Evolutionary conservation across 2,797 vertebrate species (phyloP).

Genomic region (Hydrophis major): DNA sequence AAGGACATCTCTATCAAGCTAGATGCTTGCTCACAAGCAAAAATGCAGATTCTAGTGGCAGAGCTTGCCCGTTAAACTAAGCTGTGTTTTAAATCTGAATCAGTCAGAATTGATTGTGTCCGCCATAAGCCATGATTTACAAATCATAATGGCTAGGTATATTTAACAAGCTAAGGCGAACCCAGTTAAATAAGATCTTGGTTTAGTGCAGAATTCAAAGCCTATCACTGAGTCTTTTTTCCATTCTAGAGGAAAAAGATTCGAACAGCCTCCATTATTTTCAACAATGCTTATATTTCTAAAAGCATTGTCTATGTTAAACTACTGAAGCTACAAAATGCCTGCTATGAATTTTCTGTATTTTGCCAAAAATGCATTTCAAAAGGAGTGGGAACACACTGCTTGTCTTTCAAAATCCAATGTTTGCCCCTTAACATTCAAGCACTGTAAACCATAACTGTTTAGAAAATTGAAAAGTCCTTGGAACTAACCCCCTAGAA

Average conservation of each 20-base stretch:
- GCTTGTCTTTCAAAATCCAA: slow-evolving; percentile 17
- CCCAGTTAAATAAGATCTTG: background rate
- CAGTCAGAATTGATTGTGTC: background rate
- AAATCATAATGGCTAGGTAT: background rate
- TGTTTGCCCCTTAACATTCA: slow-evolving; percentile 29
- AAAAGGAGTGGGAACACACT: background rate
- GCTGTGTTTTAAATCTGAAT: background rate
- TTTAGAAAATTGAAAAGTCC: slow-evolving; percentile 45
- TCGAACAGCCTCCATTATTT: too few relatives aligned
- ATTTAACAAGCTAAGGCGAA: background rate
- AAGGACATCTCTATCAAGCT: background rate
- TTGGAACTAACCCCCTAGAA: slow-evolving; percentile 43
- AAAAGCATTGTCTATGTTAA: background rate
- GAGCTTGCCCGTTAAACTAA: background rate
- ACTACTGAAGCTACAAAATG: background rate
- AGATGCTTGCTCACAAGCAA: background rate
- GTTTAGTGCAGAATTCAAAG: background rate
- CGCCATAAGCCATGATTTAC: background rate
- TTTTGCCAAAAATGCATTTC: background rate
- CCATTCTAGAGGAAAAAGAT: background rate
- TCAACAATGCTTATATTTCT: background rate
- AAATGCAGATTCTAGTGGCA: background rate
- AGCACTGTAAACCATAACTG: slow-evolving; percentile 30
- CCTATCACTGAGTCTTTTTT: background rate
- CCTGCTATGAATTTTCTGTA: background rate